Base-by-base conservation (phyloP, 2,888 invertebrate genomes). In the Dastarcus helophoroides region DNA sequence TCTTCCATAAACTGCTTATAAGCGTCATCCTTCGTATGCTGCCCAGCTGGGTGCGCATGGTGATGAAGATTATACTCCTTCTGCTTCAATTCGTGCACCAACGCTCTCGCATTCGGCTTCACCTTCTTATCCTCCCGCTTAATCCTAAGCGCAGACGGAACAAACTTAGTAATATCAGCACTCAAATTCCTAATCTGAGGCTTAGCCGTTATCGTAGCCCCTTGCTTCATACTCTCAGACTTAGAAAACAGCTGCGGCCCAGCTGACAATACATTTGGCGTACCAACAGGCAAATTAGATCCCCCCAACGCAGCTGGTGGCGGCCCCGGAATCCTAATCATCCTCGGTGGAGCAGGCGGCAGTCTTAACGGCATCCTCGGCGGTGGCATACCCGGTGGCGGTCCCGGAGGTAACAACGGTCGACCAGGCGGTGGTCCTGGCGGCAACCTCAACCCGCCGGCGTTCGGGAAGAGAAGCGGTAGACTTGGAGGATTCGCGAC, bases 1-100 rank as follows among this genome's bases (percentile, higher is more conserved):
- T 98, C 97, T 58, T 82, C 82, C 94, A 98, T 95, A 58, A 98
- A 98, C 60, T 91, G 89, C 69, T 91, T 83, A 53, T 98, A 98
- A 7, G 95, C 97, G 56, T 97, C 97, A 56, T 97, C 97, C 58
- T 95, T 97, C 34, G 85, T 91, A 35, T 58, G 59, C 37, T 64
- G 67, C 34, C 67, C 66, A 2, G 64, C 63, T 9, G 62, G n/a
- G n/a, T n/a, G 43, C 31, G 54, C 48, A 22, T 50, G 53, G 14
- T 56, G 52, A 36, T 58, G 56, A 32, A 53, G 43, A 33, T 48
- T 42, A 35, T 55, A 49, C 22, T 69, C 71, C 2, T 67, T 64
- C 22, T 68, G 67, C 37, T 72, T 63, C 9, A 69, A 58, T 10
- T 73, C 58, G 9, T 68, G 59, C 26, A 68, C 62, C 34, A 69